Conservation (phyloP, 2,888 invertebrate species). For the Cataglyphis albicans region DNA sequence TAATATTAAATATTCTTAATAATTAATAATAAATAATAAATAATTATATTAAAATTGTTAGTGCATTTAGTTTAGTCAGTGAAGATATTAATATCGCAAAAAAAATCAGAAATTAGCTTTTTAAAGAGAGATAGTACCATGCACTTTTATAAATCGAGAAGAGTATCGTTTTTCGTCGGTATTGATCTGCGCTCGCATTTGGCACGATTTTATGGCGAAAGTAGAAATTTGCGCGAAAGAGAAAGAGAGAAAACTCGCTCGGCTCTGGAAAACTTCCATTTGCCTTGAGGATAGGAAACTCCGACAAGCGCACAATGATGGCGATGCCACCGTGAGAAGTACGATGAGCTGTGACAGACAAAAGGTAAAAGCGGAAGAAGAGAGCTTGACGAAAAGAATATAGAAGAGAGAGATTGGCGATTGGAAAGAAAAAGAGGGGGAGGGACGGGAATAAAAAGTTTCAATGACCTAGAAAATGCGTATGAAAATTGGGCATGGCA, state of each 20-base stretch:
- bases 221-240: conserved; percentile 58
- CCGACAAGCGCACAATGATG: conserved; percentile 16
- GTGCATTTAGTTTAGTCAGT: neutral
- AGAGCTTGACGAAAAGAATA: conserved; percentile 27
- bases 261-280: conserved; percentile 48
- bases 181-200: conserved; percentile 60
- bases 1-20: too few relatives aligned
- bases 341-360: conserved; percentile 31
- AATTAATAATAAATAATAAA: too few relatives aligned
- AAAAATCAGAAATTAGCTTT: neutral
- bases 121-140: neutral
- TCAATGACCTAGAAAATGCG: conserved; percentile 18
- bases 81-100: neutral
- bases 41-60: neutral
- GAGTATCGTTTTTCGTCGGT: neutral
- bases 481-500: neutral
- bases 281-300: conserved; percentile 47
- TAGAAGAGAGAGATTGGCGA: neutral
- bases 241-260: conserved; percentile 22
- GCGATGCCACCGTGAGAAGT: conserved; percentile 22
- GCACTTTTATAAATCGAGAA: neutral
- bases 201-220: conserved; percentile 61
- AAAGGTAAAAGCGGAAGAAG: conserved; percentile 22
- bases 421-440: neutral
- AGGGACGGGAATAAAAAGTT: conserved; percentile 11